Evolutionary conservation across 2,797 vertebrate genomes (phyloP).

Genomic region (Meriones psammophilus): DNA sequence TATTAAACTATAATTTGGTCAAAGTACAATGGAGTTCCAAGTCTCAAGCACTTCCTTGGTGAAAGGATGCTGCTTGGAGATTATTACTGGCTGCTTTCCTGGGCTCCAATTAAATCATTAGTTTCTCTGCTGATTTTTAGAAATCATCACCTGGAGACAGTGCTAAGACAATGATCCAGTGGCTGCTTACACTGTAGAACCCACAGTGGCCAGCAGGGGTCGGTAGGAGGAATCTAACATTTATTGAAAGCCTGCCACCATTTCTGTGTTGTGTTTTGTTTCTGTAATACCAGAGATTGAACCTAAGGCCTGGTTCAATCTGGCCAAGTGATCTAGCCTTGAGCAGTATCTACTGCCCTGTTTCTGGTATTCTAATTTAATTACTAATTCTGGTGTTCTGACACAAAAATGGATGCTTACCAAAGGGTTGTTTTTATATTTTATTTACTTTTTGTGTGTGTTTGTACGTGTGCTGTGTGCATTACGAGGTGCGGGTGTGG

Average conservation of each 20-base stretch:
- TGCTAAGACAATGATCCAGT: background rate
- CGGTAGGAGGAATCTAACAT: background rate
- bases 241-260: background rate
- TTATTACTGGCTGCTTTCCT: conserved; percentile 72
- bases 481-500: background rate
- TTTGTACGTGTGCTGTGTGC: background rate
- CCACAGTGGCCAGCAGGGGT: background rate
- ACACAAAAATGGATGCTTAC: background rate
- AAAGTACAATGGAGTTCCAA: conserved; percentile 71
- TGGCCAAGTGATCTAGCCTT: background rate
- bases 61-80: conserved; percentile 75
- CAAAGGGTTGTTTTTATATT: background rate
- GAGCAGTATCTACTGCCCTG: background rate
- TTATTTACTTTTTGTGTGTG: background rate
- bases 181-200: background rate
- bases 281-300: background rate
- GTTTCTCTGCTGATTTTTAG: conserved; percentile 60
- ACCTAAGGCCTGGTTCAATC: background rate
- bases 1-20: conserved; percentile 75
- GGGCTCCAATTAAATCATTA: conserved; percentile 34
- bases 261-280: conserved; percentile 33
- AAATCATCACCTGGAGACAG: conserved; percentile 38
- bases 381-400: background rate
- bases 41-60: conserved; percentile 80
- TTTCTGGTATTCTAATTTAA: background rate